Conservation (phyloP, 2,888 invertebrate genomes). For the Didymodactylos carnosus region DNA sequence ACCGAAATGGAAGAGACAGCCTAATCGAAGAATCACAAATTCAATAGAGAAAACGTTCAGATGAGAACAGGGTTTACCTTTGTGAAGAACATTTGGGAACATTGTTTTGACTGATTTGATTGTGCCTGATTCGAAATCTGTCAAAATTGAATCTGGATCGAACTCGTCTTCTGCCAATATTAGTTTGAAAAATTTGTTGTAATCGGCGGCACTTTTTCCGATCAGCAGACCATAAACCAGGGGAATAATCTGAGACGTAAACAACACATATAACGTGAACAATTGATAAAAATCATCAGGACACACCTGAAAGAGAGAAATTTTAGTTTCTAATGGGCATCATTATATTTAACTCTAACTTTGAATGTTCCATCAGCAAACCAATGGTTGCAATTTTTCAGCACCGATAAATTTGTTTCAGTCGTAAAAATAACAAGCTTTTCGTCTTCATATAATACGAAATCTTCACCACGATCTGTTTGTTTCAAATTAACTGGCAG, state of each 20-base stretch:
- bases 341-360: neutral
- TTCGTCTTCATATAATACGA: too few species aligned
- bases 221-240: neutral
- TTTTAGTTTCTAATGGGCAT: neutral
- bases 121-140: neutral
- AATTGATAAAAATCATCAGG: neutral
- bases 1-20: neutral
- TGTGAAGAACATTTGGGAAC: neutral
- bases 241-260: neutral
- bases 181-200: neutral
- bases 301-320: neutral
- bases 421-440: too few species aligned
- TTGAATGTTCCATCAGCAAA: neutral
- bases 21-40: too few species aligned
- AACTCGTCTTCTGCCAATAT: neutral
- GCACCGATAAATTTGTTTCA: too few species aligned
- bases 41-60: too few species aligned
- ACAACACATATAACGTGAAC: neutral
- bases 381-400: too few species aligned
- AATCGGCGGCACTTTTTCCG: neutral
- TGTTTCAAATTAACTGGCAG: too few species aligned
- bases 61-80: too few species aligned
- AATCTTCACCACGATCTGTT: too few species aligned
- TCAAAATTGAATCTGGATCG: neutral
- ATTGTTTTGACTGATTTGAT: neutral